Percentiles rank a stretch among this genome's conserved stretches.
Conservation (phyloP, 2,113 vertebrate species). For the Lipotes vexillifer region DNA sequence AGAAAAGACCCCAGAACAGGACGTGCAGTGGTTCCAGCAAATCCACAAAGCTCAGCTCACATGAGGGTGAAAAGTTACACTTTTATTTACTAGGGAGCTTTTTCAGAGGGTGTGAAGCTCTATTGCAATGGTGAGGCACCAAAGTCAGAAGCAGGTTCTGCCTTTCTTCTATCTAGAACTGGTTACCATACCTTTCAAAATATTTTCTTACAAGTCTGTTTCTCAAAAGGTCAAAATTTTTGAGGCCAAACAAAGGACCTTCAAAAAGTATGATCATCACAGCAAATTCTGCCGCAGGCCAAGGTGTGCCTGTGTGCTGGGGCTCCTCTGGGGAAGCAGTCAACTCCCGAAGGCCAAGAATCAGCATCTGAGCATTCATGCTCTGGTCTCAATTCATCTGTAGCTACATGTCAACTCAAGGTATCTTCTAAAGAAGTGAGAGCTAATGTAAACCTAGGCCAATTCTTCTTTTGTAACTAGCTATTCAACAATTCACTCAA, state of each 20-base stretch:
- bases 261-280: background rate
- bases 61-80: background rate
- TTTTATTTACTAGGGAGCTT: background rate
- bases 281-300: background rate
- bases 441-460: background rate
- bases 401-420: background rate
- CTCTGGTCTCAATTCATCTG: background rate
- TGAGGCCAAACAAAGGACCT: background rate
- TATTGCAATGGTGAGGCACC: background rate
- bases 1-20: background rate
- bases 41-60: background rate
- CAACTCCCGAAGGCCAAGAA: background rate
- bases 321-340: background rate
- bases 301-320: background rate
- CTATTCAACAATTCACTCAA: background rate
- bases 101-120: background rate
- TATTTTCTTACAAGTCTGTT: background rate
- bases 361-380: background rate
- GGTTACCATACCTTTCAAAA: background rate
- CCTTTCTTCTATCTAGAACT: background rate
- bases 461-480: background rate
- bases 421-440: background rate
- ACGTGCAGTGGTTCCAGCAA: background rate
- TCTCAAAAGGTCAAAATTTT: background rate
- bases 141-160: background rate